These are phyloP conservation scores for Parotocinclus haroldoi DNA, from an alignment of 2,797 vertebrate species.

Conservation along the genomic window DNA sequence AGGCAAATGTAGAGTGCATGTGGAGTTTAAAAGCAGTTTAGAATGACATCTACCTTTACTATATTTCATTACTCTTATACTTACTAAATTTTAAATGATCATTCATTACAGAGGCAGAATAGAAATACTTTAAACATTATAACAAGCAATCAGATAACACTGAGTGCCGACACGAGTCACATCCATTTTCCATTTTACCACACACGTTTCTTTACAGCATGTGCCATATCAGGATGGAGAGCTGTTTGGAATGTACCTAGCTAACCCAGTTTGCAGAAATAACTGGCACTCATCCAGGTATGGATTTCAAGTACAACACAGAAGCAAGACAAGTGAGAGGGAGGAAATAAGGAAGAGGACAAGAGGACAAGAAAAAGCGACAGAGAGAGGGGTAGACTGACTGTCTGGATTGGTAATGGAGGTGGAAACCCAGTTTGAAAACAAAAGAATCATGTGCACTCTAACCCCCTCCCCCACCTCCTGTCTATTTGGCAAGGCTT, in stretches of 20 bases:
- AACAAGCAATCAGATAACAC: too few species aligned
- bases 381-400: conserved; percentile 22
- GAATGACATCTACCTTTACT: too few species aligned
- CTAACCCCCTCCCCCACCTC: conserved; percentile 18
- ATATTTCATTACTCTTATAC: too few species aligned
- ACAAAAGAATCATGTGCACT: conserved; percentile 20
- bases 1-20: too few species aligned
- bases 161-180: neutral
- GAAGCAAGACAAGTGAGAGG: conserved; percentile 43
- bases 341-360: neutral
- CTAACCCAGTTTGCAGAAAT: conserved; percentile 62
- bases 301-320: conserved; percentile 58
- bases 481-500: conserved; percentile 38
- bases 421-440: conserved; percentile 14
- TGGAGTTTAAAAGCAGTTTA: too few species aligned
- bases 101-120: too few species aligned
- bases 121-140: too few species aligned
- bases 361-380: conserved; percentile 1
- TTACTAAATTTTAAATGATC: too few species aligned
- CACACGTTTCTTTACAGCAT: neutral
- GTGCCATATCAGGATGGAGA: neutral
- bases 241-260: conserved; percentile 58
- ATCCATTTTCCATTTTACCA: neutral
- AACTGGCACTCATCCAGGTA: conserved; percentile 61
- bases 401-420: conserved; percentile 29